These are phyloP conservation scores for Elysia chlorotica DNA, from an alignment of 1,140 invertebrate species.

Conservation along the genomic window DNA sequence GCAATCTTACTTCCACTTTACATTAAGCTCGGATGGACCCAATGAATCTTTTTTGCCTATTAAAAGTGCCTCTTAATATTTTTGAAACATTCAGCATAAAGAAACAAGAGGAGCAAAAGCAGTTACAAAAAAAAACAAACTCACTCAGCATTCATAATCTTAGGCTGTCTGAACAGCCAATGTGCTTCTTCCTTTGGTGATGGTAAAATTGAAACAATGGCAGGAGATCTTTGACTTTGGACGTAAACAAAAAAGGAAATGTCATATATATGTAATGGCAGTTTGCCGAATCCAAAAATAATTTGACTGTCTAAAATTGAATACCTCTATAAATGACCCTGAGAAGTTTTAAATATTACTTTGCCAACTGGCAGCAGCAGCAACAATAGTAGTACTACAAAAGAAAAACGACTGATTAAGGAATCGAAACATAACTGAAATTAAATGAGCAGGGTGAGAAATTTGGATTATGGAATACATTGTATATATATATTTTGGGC, in stretches of 20 bases:
- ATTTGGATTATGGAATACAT: too few relatives aligned
- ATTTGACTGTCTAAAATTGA: background rate
- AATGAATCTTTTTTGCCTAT: too few relatives aligned
- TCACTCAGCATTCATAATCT: background rate
- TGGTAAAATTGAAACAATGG: slow-evolving; percentile 58
- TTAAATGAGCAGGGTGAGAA: too few relatives aligned
- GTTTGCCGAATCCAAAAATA: background rate
- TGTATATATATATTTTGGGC: too few relatives aligned
- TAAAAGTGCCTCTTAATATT: too few relatives aligned
- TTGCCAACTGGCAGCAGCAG: background rate
- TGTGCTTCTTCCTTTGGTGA: slow-evolving; percentile 58
- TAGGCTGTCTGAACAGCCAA: slow-evolving; percentile 49
- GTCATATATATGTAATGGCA: background rate
- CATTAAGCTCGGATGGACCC: too few relatives aligned
- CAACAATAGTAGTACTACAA: background rate
- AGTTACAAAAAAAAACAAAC: background rate
- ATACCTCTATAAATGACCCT: background rate
- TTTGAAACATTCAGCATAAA: too few relatives aligned
- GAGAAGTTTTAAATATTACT: background rate
- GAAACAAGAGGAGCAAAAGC: too few relatives aligned
- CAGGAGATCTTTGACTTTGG: slow-evolving; percentile 60
- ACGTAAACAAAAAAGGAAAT: too few relatives aligned
- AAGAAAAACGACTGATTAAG: too few relatives aligned
- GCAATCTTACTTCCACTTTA: too few relatives aligned
- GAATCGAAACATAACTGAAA: too few relatives aligned